These are phyloP conservation scores for Corythucha ciliata DNA, from an alignment of 2,888 invertebrate genomes.

Conservation along the genomic window DNA sequence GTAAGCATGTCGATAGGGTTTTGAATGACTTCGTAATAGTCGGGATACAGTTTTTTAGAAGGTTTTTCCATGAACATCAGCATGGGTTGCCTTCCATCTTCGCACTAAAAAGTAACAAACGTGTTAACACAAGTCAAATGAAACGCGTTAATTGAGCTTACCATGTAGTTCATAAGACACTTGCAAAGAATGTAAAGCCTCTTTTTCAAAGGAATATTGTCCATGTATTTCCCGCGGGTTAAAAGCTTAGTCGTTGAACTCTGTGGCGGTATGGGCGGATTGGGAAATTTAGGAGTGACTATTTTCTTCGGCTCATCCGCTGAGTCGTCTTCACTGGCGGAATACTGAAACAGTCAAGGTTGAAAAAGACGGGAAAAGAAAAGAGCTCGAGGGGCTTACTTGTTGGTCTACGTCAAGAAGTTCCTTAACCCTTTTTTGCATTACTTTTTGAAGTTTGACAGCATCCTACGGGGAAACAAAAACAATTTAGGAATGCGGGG, in stretches of 20 bases:
- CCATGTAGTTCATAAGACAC: constrained; percentile 57
- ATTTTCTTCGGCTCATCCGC: constrained; percentile 41
- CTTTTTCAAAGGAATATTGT: constrained; percentile 61
- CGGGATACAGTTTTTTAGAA: constrained; percentile 86
- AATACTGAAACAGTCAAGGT: constrained; percentile 41
- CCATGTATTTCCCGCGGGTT: constrained; percentile 44
- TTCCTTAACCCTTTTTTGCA: constrained; percentile 72
- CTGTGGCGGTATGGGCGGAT: constrained; percentile 12
- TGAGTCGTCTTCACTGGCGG: constrained; percentile 46
- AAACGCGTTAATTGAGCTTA: constrained; percentile 41
- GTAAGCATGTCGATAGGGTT: constrained; percentile 92
- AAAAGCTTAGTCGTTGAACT: constrained; percentile 34
- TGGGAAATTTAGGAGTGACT: too few species aligned
- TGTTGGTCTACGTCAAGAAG: constrained; percentile 50
- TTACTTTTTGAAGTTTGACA: constrained; percentile 69
- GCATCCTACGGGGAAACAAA: constrained; percentile 53
- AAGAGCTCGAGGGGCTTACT: constrained; percentile 19
- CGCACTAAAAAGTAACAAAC: constrained; percentile 42
- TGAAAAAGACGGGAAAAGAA: background rate
- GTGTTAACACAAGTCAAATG: constrained; percentile 22
- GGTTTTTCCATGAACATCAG: constrained; percentile 94
- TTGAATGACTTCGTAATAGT: constrained; percentile 81
- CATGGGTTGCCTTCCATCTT: constrained; percentile 76
- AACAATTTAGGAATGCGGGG: constrained; percentile 6
- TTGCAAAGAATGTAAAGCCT: constrained; percentile 73